Base-by-base conservation (phyloP, 2,888 invertebrate genomes). In the Linnaemya tessellans region DNA sequence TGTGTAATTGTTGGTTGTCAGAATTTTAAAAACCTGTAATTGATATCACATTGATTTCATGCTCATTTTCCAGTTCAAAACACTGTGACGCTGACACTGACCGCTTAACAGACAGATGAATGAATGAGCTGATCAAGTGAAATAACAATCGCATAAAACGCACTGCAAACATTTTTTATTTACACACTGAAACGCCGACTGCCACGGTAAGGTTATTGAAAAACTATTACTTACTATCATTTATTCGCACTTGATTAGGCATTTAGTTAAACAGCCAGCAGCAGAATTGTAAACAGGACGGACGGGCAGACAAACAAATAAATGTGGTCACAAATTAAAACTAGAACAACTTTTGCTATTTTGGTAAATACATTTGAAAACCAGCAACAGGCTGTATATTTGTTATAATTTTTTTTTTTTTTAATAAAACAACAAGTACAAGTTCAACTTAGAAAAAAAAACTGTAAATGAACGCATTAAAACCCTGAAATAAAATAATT, bases 271-370 rank as follows among this genome's bases (percentile, higher is more conserved):
- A 20, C 18, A 46, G 38, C 60, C 25, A 46, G 38, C 38, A 38
- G 30, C 25, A 46, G 58, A 67, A 62, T 60, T 60, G 25, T 22
- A 13, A 65, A 30, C 25, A 41, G 35, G 64, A 80, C 74, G 25
- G 43, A 62, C 64, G 22, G 58, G 13, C 20, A 64, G 49, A 71
- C 71, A 77, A 38, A 51, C 43, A 60, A 79, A 67, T 67, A 75
- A 75, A 75, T 84, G 85, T 79, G 74, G 73, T 71, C 60, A 65
- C 80, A 70, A 79, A 75, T 79, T 67, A 80, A 85, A 85, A 85
- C 79, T 85, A 82, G 85, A 85, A 85, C 85, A 82, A 85, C 85
- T 85, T 85, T 85, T 85, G 85, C 75, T 65, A 71, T 82, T 85
- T 82, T 85, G 85, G 85, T 75, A 85, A 79, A 80, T 80, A 71